Percentiles rank a stretch among this genome's conserved stretches.
These are phyloP conservation scores for Girardia tigrina DNA, from an alignment of 2,888 invertebrate genomes.

Conservation along the genomic window DNA sequence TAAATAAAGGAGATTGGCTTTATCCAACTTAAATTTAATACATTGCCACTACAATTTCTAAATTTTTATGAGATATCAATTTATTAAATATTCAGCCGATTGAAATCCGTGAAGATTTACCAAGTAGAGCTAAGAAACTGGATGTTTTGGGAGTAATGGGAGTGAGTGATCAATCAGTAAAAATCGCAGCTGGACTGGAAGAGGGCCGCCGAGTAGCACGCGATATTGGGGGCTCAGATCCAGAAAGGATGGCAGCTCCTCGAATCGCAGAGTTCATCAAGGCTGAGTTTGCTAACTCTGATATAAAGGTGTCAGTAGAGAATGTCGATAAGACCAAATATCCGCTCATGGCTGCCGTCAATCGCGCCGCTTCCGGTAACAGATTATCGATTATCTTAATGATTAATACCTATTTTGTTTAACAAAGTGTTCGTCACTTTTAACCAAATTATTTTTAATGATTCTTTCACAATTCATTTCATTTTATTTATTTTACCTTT, in stretches of 20 bases:
- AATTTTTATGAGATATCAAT: no score
- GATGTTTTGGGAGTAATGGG: constrained; percentile 38
- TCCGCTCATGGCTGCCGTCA: constrained; percentile 57
- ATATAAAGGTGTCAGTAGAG: constrained; percentile 51
- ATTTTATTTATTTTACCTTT: no score
- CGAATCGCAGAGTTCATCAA: constrained; percentile 63
- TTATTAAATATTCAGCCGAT: constrained; percentile 62
- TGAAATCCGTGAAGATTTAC: constrained; percentile 63
- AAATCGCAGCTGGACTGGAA: constrained; percentile 60
- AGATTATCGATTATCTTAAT: no score
- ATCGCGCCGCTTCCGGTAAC: constrained; percentile 58
- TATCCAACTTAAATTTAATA: no score
- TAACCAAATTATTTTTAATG: no score
- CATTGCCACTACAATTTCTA: no score
- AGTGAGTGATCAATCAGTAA: constrained; percentile 52
- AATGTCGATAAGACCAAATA: constrained; percentile 59
- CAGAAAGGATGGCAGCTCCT: constrained; percentile 75
- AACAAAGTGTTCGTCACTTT: no score
- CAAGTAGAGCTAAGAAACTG: constrained; percentile 52
- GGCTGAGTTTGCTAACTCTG: constrained; percentile 53
- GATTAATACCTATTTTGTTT: no score
- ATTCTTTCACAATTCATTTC: no score
- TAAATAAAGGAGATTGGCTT: no score
- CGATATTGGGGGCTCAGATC: constrained; percentile 68
- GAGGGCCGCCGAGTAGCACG: constrained; percentile 59